Evolutionary conservation across 2,888 invertebrate genomes (phyloP).

Genomic region (Trichopria drosophilae): DNA sequence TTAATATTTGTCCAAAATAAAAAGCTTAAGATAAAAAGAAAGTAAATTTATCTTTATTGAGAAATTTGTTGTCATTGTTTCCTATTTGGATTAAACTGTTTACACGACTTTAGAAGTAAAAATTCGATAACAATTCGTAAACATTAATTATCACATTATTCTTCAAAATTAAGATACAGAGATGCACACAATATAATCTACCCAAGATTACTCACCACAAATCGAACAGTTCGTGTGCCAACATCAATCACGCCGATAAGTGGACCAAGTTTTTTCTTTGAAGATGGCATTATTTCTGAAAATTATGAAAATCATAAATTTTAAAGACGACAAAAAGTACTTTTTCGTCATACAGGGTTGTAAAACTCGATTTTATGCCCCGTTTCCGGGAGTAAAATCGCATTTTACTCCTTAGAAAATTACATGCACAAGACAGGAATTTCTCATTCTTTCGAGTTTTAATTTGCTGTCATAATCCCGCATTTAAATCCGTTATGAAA

Average conservation of each 20-base stretch:
- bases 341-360: too few species aligned
- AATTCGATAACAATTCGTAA: not conserved
- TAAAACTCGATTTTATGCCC: too few species aligned
- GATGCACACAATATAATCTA: not conserved
- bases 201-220: slow-evolving; percentile 67
- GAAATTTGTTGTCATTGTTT: not conserved
- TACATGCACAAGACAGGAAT: too few species aligned
- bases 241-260: slow-evolving; percentile 92
- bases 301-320: too few species aligned
- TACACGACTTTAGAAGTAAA: not conserved
- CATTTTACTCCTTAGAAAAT: too few species aligned
- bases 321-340: too few species aligned
- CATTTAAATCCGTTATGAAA: too few species aligned
- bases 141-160: not conserved
- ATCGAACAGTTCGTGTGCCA: slow-evolving; percentile 88
- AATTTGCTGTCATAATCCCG: too few species aligned
- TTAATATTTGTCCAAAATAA: too few species aligned
- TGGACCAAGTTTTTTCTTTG: slow-evolving; percentile 51
- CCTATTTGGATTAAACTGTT: not conserved
- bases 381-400: too few species aligned
- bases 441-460: too few species aligned
- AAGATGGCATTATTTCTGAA: slow-evolving; percentile 45
- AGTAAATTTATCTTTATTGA: not conserved
- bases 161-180: not conserved
- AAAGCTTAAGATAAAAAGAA: too few species aligned